phyloP scores from a whole-genome alignment of 2,888 invertebrate genomes.

The Cheilosia urbana region DNA sequence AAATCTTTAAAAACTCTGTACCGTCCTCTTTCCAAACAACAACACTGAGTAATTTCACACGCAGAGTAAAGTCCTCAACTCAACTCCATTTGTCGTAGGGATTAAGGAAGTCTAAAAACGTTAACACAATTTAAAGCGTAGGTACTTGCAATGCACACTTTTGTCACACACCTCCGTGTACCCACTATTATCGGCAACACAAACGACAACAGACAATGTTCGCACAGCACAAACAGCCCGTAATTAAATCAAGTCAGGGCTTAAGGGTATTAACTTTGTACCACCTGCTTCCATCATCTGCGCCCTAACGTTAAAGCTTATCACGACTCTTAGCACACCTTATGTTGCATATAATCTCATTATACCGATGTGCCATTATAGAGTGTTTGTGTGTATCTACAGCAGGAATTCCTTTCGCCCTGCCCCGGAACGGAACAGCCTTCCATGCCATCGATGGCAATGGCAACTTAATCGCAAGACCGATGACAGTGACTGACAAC shows the following conservation, averaged over 20 bases:
- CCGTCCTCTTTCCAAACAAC: too few species aligned
- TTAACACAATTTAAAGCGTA: too few species aligned
- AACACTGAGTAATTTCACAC: too few species aligned
- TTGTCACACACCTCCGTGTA: too few species aligned
- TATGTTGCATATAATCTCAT: slow-evolving; percentile 26
- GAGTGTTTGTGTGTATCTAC: background rate
- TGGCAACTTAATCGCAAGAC: slow-evolving; percentile 20
- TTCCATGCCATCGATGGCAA: slow-evolving; percentile 4
- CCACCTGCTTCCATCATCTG: background rate
- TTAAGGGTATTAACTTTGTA: slow-evolving; percentile 13
- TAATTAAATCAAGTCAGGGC: slow-evolving; percentile 30
- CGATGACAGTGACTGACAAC: background rate
- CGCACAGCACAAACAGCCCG: background rate
- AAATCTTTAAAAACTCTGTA: too few species aligned
- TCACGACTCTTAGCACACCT: slow-evolving; percentile 8
- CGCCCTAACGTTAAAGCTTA: background rate
- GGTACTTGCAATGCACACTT: too few species aligned
- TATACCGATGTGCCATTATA: background rate
- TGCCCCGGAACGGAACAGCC: background rate
- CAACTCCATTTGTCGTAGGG: too few species aligned
- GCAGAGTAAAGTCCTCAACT: too few species aligned
- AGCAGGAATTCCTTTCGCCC: background rate
- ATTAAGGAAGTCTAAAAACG: too few species aligned
- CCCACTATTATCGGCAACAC: too few species aligned
- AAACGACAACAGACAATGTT: background rate